A percentile compares a stretch with the other conserved stretches of the same genome.
Evolutionary conservation across 2,888 invertebrate species (phyloP).

Genomic region (Crioceris asparagi): DNA sequence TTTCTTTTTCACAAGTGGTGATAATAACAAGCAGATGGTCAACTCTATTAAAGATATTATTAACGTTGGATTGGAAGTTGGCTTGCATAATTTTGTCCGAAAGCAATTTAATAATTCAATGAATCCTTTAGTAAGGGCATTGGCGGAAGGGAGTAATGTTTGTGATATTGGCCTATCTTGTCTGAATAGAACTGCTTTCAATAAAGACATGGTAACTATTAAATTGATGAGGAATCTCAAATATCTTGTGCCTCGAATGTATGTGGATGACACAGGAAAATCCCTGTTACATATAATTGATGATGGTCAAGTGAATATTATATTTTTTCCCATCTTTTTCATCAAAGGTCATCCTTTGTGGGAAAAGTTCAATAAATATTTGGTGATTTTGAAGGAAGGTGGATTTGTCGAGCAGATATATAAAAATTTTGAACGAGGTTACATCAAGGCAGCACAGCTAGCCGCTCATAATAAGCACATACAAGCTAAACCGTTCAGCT

Average conservation of each 20-base stretch:
- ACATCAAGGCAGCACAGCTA: constrained; percentile 5
- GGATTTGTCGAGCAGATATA: constrained; percentile 5
- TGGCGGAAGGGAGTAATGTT: not conserved
- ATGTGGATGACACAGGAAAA: constrained; percentile 8
- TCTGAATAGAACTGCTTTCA: constrained; percentile 7
- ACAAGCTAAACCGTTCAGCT: too few species aligned
- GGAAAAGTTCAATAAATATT: constrained; percentile 1
- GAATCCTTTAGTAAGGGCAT: not conserved
- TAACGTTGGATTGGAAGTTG: constrained; percentile 2
- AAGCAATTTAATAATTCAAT: constrained; percentile 1
- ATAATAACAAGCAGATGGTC: too few species aligned
- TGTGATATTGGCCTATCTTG: constrained; percentile 2
- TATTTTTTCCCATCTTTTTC: constrained; percentile 2
- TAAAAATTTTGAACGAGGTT: not conserved
- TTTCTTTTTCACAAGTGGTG: too few species aligned
- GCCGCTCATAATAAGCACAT: too few species aligned
- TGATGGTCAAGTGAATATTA: not conserved
- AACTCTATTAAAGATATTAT: constrained; percentile 4
- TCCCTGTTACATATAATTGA: constrained; percentile 6
- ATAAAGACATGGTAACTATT: constrained; percentile 5
- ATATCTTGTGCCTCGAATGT: constrained; percentile 6
- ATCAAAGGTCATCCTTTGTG: constrained; percentile 8
- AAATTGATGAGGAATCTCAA: constrained; percentile 5
- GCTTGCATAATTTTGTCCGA: constrained; percentile 1
- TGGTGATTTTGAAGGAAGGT: constrained; percentile 4